Evolutionary conservation across 2,888 invertebrate genomes (phyloP).

Genomic region (Acrobasis consociella): DNA sequence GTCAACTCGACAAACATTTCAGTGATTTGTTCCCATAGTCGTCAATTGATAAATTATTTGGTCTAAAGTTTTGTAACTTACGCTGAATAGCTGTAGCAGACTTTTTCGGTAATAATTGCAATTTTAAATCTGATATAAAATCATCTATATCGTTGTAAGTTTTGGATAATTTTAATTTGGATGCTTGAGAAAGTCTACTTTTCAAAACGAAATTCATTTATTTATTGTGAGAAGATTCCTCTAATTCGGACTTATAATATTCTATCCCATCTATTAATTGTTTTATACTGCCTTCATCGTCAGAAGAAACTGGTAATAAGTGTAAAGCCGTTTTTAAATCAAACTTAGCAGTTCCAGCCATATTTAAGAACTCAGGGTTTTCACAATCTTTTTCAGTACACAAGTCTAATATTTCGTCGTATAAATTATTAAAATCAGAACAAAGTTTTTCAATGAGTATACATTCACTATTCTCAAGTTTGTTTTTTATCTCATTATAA

Average conservation of each 20-base stretch:
- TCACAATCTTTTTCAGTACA: no score
- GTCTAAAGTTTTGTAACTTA: slow-evolving; percentile 9
- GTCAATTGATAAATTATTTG: slow-evolving; percentile 15
- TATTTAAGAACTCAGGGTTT: no score
- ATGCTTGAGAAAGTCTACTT: slow-evolving; percentile 22
- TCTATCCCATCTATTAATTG: slow-evolving; percentile 26
- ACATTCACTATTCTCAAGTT: no score
- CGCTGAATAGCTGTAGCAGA: slow-evolving; percentile 24
- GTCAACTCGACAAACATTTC: slow-evolving; percentile 23
- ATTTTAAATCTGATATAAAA: slow-evolving; percentile 21
- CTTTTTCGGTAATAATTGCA: slow-evolving; percentile 23
- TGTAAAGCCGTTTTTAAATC: slow-evolving; percentile 14
- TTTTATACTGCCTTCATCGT: slow-evolving; percentile 18
- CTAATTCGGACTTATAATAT: slow-evolving; percentile 21
- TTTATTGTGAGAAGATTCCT: slow-evolving; percentile 3
- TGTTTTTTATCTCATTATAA: no score
- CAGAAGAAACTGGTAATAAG: slow-evolving; percentile 25
- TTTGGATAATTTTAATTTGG: slow-evolving; percentile 21
- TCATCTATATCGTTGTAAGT: slow-evolving; percentile 4
- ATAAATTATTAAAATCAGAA: no score
- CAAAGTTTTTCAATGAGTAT: no score
- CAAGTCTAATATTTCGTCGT: no score
- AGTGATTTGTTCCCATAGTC: slow-evolving; percentile 10
- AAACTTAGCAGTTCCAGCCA: no score
- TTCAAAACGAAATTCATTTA: slow-evolving; percentile 27